Base-by-base conservation (phyloP, 2,797 vertebrate species). In the Spinibarbus caldwelli region DNA sequence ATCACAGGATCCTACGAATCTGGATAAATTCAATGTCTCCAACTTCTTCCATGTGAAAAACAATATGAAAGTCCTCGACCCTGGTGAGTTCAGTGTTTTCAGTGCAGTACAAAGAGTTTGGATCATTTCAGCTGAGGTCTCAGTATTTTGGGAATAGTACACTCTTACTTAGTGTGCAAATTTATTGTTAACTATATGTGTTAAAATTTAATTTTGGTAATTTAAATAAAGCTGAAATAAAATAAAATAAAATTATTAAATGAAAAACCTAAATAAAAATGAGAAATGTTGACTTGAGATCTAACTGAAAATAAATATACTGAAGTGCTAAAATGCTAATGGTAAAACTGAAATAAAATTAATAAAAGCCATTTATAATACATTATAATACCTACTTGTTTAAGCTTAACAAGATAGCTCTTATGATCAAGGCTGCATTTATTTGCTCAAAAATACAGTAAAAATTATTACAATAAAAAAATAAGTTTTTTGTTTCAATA, bases 1-100 rank as follows among this genome's bases (percentile, higher is more conserved):
- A 6, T 71, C 14, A 1, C 79, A 99, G 98, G 98, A 99, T 89
- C 98, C 98, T 8, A 98, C 97, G 87, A 96, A 98, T 91, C 88
- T 99, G 95, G 98, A 99, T 91, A 99, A 99, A 89, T 99, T 99
- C 93, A 99, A 99, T 0, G 96, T 99, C 36, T 97, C 97, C 0
- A 92, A 96, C 91, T 99, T 99, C 90, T 99, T 96, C 90, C 98
- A 99, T 1, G 97, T 99, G 2, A 97, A 97, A 90, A 99, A 99
- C 94, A 98, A 98, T 89, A 81, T 99, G 89, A 99, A 97, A 91
- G 92, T 99, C 47, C 88, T 94, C 68, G 98, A 99, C 91, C 97
- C 97, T 86, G 98, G 98, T 99, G 86, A 87, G 87, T 79, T 57
- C 21, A 77, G 21, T 57, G n/a, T n/a, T n/a, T n/a, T n/a, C n/a